Conservation (phyloP, 2,797 vertebrate species). For the Epinephelus awoara region DNA sequence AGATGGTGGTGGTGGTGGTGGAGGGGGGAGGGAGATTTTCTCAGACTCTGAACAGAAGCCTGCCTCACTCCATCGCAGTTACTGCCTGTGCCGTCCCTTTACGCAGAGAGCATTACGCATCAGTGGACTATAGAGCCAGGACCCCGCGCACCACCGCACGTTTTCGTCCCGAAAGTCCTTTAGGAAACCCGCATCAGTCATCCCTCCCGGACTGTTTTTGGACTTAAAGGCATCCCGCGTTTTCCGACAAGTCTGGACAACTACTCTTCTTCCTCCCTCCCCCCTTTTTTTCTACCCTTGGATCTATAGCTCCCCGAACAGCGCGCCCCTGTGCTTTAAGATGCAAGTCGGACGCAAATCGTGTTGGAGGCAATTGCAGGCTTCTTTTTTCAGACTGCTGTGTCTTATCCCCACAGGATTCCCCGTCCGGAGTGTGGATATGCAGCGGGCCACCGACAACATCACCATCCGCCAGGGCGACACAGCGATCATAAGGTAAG, state of each 20-base stretch:
- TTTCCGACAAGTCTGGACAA: conserved; percentile 69
- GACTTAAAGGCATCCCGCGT: conserved; percentile 45
- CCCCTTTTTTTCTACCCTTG: conserved; percentile 32
- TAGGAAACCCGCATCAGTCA: neutral
- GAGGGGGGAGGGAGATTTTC: conserved; percentile 65
- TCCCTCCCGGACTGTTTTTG: conserved; percentile 45
- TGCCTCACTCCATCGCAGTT: conserved; percentile 60
- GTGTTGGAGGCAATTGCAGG: conserved; percentile 94
- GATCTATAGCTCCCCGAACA: conserved; percentile 67
- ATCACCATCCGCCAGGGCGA: conserved; percentile 99
- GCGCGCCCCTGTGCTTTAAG: conserved; percentile 64
- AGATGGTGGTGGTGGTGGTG: conserved; percentile 47
- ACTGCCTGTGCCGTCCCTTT: conserved; percentile 63
- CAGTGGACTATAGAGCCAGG: conserved; percentile 63
- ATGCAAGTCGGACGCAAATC: conserved; percentile 94
- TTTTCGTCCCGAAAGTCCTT: conserved; percentile 38
- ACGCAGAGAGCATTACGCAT: conserved; percentile 67
- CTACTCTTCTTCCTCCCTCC: conserved; percentile 15
- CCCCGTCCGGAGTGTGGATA: conserved; percentile 98
- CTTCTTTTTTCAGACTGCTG: conserved; percentile 97
- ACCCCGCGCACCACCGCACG: neutral
- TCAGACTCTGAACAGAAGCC: conserved; percentile 70
- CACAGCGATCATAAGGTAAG: conserved; percentile 98
- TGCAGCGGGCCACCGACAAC: conserved; percentile 98
- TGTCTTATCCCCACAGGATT: conserved; percentile 99